Evolutionary conservation across 2,113 vertebrate species (phyloP).

Genomic region (Mystacornis crossleyi): DNA sequence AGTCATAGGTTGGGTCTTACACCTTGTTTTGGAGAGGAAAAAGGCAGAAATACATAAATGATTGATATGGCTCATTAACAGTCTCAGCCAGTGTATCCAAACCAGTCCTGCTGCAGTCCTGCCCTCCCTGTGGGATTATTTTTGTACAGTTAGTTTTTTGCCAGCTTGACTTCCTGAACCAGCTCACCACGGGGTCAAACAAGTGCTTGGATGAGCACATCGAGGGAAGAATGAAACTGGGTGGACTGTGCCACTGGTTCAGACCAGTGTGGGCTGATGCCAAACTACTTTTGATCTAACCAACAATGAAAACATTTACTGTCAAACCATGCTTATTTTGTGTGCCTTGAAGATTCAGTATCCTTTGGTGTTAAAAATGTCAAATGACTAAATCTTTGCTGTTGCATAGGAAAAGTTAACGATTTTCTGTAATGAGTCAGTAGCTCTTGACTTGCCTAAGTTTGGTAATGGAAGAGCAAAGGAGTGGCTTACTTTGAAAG

Average conservation of each 20-base stretch:
- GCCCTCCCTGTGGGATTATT: conserved; percentile 51
- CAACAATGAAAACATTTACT: not conserved
- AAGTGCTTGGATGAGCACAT: not conserved
- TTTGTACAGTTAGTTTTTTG: not conserved
- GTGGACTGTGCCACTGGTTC: not conserved
- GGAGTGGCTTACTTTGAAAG: not conserved
- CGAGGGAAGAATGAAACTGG: not conserved
- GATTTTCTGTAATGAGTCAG: conserved; percentile 57
- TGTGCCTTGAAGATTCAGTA: conserved; percentile 1
- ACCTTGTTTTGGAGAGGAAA: not conserved
- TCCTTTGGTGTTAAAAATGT: conserved; percentile 56
- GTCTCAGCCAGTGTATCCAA: not conserved
- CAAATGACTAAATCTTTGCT: conserved; percentile 60
- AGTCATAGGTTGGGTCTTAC: not conserved
- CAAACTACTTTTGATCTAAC: not conserved
- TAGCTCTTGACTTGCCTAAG: conserved; percentile 40
- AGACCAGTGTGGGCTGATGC: not conserved
- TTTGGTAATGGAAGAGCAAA: conserved; percentile 40
- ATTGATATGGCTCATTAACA: not conserved
- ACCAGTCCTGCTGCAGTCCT: not conserved
- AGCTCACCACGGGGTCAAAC: not conserved
- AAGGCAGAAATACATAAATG: not conserved
- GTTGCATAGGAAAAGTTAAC: conserved; percentile 43
- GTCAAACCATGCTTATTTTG: conserved; percentile 14
- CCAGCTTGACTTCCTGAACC: not conserved